Percentiles rank a stretch among this genome's conserved stretches.
Evolutionary conservation across 2,888 invertebrate genomes (phyloP).

Genomic region (Sclerodermus sp.): DNA sequence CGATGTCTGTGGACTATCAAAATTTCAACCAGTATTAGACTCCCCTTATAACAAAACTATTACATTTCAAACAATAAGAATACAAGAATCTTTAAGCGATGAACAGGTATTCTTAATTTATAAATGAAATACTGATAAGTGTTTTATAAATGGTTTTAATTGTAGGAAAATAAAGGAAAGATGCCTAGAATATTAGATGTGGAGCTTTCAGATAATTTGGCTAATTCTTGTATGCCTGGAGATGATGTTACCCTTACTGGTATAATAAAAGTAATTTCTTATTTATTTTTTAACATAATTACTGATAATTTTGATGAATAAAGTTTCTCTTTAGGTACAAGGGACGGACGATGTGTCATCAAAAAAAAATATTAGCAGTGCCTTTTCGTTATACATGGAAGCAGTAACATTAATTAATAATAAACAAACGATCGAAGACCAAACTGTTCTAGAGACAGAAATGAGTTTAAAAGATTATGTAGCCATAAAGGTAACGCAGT

Average conservation of each 20-base stretch:
- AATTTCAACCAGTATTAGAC: slow-evolving; percentile 66
- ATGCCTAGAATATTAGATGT: slow-evolving; percentile 83
- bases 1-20: slow-evolving; percentile 64
- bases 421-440: slow-evolving; percentile 66
- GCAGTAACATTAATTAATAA: slow-evolving; percentile 77
- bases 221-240: slow-evolving; percentile 82
- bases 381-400: slow-evolving; percentile 77
- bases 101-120: slow-evolving; percentile 61
- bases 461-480: slow-evolving; percentile 78
- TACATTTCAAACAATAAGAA: slow-evolving; percentile 77
- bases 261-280: slow-evolving; percentile 69
- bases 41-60: slow-evolving; percentile 75
- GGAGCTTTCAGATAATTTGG: slow-evolving; percentile 78
- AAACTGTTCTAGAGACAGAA: slow-evolving; percentile 60
- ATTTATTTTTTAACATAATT: neutral
- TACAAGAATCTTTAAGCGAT: slow-evolving; percentile 77
- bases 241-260: slow-evolving; percentile 87
- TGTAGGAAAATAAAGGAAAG: slow-evolving; percentile 69
- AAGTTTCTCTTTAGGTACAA: slow-evolving; percentile 59
- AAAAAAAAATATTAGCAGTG: slow-evolving; percentile 63
- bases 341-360: slow-evolving; percentile 64
- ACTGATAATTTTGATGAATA: neutral
- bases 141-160: slow-evolving; percentile 12
- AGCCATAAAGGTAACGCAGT: slow-evolving; percentile 70
- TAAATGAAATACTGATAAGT: slow-evolving; percentile 1